These are phyloP conservation scores for Rattus rattus DNA, from an alignment of 2,113 vertebrate species.

Conservation along the genomic window DNA sequence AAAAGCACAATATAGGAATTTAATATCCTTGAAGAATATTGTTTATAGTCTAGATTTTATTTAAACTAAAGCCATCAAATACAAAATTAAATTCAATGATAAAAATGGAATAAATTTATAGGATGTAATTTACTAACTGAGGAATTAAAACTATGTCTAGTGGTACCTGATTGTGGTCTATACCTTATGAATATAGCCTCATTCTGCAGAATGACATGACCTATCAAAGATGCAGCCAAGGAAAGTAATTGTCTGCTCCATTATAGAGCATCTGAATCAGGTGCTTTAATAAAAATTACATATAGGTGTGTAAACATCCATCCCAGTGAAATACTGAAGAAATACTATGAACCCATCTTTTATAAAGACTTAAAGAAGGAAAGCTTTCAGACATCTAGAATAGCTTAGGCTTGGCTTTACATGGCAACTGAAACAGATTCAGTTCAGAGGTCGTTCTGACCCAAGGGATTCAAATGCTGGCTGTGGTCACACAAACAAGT, in stretches of 20 bases:
- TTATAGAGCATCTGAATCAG: constrained; percentile 5
- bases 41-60: constrained; percentile 10
- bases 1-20: constrained; percentile 40
- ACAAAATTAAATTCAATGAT: constrained; percentile 51
- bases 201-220: constrained; percentile 25
- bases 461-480: neutral
- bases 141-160: neutral
- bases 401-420: constrained; percentile 29
- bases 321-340: neutral
- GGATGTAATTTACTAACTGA: constrained; percentile 19
- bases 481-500: constrained; percentile 2
- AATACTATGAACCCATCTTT: neutral
- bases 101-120: constrained; percentile 38
- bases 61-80: constrained; percentile 52
- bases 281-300: neutral
- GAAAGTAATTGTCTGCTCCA: neutral
- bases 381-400: constrained; percentile 22
- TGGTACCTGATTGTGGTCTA: constrained; percentile 30
- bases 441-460: constrained; percentile 61
- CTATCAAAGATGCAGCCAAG: neutral
- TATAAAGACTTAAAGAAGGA: constrained; percentile 34
- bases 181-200: neutral
- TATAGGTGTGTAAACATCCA: neutral
- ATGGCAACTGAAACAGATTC: neutral
- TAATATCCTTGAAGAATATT: neutral